phyloP scores from a whole-genome alignment of 2,888 invertebrate species.

The Apotomis capreana region DNA sequence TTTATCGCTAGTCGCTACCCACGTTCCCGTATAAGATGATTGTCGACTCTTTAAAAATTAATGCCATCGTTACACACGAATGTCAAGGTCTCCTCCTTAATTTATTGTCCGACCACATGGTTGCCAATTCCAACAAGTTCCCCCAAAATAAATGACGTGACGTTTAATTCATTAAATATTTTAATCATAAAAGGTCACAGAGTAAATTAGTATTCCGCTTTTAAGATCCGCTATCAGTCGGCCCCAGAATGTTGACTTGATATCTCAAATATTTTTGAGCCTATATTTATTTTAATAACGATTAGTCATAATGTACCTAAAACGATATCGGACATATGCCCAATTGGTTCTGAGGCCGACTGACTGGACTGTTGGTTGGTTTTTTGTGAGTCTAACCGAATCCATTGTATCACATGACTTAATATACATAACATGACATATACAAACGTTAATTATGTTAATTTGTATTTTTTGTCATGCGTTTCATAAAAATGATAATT shows the following conservation, averaged over 20 bases:
- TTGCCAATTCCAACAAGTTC: slow-evolving; percentile 9
- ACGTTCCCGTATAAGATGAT: background rate
- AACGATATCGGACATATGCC: background rate
- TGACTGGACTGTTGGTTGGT: background rate
- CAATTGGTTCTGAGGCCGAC: background rate
- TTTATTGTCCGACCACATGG: background rate
- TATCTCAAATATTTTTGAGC: background rate
- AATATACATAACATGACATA: slow-evolving; percentile 1
- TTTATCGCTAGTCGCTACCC: no score
- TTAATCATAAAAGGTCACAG: background rate
- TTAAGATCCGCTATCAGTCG: slow-evolving; percentile 11
- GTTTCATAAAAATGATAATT: slow-evolving; percentile 6
- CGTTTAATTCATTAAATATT: background rate
- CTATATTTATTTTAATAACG: background rate
- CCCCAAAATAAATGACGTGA: background rate
- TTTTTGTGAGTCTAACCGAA: background rate
- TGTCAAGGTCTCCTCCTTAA: slow-evolving; percentile 14
- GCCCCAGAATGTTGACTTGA: background rate
- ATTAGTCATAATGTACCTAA: background rate
- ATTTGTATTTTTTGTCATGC: slow-evolving; percentile 17
- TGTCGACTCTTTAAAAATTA: background rate
- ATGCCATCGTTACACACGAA: background rate
- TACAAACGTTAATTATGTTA: slow-evolving; percentile 12
- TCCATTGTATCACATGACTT: slow-evolving; percentile 13
- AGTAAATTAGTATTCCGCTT: slow-evolving; percentile 7